A percentile compares a stretch with the other conserved stretches of the same genome.
Conservation (phyloP, 2,797 vertebrate genomes). For the Phrynocephalus forsythii region DNA sequence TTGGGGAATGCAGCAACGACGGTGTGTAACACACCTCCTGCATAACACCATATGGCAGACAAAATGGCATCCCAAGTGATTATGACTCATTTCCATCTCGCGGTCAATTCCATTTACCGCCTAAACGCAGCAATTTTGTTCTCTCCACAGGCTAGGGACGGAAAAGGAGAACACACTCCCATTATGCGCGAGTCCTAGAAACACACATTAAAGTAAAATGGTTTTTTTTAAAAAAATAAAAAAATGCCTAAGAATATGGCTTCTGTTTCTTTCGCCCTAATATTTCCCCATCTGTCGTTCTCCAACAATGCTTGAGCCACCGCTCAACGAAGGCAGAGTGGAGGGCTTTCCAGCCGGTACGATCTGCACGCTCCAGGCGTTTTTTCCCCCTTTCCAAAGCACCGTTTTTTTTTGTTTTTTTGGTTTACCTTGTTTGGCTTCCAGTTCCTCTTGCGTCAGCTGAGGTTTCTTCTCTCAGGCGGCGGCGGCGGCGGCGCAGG, state of each 20-base stretch:
- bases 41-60: too few relatives aligned
- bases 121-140: not conserved
- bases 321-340: not conserved
- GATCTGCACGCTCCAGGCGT: not conserved
- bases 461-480: slow-evolving; percentile 88
- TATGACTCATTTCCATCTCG: not conserved
- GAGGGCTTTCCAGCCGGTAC: not conserved
- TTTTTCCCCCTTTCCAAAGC: slow-evolving; percentile 18
- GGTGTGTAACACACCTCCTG: not conserved
- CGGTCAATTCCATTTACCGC: not conserved
- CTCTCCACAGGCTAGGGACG: not conserved
- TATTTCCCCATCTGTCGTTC: too few relatives aligned
- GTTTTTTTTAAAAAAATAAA: not conserved
- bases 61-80: not conserved
- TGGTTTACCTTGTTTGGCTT: slow-evolving; percentile 94
- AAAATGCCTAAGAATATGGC: not conserved
- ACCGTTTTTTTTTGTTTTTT: not conserved
- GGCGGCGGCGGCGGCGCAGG: slow-evolving; percentile 49
- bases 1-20: not conserved
- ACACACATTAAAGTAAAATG: not conserved
- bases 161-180: not conserved
- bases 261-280: not conserved
- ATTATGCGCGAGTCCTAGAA: not conserved
- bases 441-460: slow-evolving; percentile 91
- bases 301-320: not conserved